phyloP scores from a whole-genome alignment of 2,888 invertebrate species.

The Callosobruchus maculatus region DNA sequence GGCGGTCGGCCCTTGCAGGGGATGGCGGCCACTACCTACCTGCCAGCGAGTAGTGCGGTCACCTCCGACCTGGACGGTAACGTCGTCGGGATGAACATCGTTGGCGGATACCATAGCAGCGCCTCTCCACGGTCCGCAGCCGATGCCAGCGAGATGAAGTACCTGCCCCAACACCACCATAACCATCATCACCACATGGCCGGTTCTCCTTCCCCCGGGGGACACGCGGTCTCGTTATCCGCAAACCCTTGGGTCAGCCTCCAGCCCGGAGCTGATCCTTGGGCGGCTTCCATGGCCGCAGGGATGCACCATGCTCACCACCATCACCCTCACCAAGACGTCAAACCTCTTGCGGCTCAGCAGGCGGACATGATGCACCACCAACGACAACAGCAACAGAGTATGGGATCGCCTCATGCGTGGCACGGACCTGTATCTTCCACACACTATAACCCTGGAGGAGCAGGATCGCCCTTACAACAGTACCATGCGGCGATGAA shows the following conservation, averaged over 20 bases:
- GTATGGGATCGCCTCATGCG: constrained; percentile 71
- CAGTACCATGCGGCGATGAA: constrained; percentile 73
- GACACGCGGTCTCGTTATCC: constrained; percentile 55
- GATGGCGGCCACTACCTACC: constrained; percentile 96
- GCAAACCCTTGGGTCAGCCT: constrained; percentile 80
- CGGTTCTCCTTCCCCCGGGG: constrained; percentile 65
- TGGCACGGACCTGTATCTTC: constrained; percentile 89
- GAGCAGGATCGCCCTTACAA: constrained; percentile 70
- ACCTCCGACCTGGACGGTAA: constrained; percentile 69
- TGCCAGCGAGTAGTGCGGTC: constrained; percentile 71
- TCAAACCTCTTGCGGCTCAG: constrained; percentile 73
- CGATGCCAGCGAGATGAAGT: constrained; percentile 93
- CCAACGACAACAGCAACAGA: constrained; percentile 49
- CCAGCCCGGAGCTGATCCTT: constrained; percentile 70
- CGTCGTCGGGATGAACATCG: constrained; percentile 69
- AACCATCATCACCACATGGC: constrained; percentile 71
- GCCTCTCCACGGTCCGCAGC: constrained; percentile 82
- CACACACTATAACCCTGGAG: constrained; percentile 77
- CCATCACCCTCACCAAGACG: constrained; percentile 73
- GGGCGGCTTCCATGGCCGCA: constrained; percentile 63
- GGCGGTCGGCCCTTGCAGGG: constrained; percentile 62
- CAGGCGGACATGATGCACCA: constrained; percentile 55
- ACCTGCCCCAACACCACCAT: constrained; percentile 83
- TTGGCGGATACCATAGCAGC: constrained; percentile 75
- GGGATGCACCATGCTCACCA: constrained; percentile 70